Percentiles rank a stretch among this genome's conserved stretches.
These are phyloP conservation scores for Callipepla squamata DNA, from an alignment of 2,113 vertebrate species.

Conservation along the genomic window DNA sequence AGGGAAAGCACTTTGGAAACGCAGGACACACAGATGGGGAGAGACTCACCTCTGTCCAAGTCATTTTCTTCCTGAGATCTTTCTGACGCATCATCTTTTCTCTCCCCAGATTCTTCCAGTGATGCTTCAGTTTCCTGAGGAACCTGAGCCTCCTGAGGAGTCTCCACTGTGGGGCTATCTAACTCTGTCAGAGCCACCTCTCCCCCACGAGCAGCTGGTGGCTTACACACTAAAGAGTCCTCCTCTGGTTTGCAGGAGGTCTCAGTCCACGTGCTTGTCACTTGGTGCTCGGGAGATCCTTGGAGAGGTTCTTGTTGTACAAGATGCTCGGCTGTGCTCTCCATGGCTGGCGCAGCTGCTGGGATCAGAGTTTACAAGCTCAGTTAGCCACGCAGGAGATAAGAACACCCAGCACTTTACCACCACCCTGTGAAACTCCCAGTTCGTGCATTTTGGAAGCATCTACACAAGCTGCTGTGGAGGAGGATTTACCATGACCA, in stretches of 20 bases:
- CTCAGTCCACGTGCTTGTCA: not conserved
- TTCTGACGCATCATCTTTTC: not conserved
- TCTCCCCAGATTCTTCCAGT: not conserved
- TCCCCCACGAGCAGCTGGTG: not conserved
- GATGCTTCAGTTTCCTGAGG: not conserved
- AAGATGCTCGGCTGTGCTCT: not conserved
- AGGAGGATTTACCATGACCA: not conserved
- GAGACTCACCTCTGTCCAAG: constrained; percentile 11
- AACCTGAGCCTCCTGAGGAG: not conserved
- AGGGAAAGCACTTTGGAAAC: not conserved
- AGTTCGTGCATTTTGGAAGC: not conserved
- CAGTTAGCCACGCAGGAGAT: not conserved
- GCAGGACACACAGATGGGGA: not conserved
- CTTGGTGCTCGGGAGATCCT: not conserved
- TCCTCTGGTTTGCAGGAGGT: not conserved
- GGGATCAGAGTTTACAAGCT: not conserved
- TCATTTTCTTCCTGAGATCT: not conserved
- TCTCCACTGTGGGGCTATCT: not conserved
- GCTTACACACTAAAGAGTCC: not conserved
- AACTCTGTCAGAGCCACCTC: not conserved
- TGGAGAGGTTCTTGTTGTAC: not conserved
- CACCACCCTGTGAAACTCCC: not conserved
- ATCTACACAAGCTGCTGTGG: not conserved
- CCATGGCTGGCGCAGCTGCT: constrained; percentile 4
- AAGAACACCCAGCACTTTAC: not conserved